Base-by-base conservation (phyloP, 1,140 invertebrate species). In the Globodera rostochiensis region DNA sequence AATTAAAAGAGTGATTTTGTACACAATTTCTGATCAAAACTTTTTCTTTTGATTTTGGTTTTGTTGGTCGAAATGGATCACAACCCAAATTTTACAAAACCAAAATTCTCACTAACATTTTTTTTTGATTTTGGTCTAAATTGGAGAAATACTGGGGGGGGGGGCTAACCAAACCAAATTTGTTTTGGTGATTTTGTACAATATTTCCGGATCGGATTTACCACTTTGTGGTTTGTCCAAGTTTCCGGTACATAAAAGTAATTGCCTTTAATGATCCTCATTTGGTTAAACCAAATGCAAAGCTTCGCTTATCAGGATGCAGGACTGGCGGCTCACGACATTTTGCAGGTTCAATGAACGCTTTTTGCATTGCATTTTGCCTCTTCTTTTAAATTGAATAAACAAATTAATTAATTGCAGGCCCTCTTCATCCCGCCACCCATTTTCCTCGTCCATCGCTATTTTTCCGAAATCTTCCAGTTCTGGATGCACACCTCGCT, bases 301-400 rank as follows among this genome's bases (percentile, higher is more conserved):
- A 64, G 19, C 57, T 76, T 13, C 15, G 11, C 50, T 49, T 3
- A 19, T 78, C 49, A 78, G 84, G 89, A 89, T 69, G 85, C 80
- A 1, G 88, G 88, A 46, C 79, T 90, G 73, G 92, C 92, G 0
- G 80, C 92, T 53, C 88, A 89, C 77, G 88, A 90, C 76, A 76
- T 90, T 50, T 53, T 88, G 46, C 86, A 86, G 46, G 80, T 83
- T n/a, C 6, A 67, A 69, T 11, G 15, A 4, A 13, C 50, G 50
- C 50, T 11, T 50, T 50, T 50, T 50, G 7, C 50, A 50, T 50
- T 11, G 6, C 36, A 36, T 36, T 25, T 53, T 53, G 7, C 4
- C 50, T 53, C 50, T 0, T 36, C 36, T 53, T 9, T 13, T 53
- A 53, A 25, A 53, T 74, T 74, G 25, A 49, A 74, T 8, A 53